Evolutionary conservation across 2,113 vertebrate species (phyloP).

Genomic region (Corythornis cristatus): DNA sequence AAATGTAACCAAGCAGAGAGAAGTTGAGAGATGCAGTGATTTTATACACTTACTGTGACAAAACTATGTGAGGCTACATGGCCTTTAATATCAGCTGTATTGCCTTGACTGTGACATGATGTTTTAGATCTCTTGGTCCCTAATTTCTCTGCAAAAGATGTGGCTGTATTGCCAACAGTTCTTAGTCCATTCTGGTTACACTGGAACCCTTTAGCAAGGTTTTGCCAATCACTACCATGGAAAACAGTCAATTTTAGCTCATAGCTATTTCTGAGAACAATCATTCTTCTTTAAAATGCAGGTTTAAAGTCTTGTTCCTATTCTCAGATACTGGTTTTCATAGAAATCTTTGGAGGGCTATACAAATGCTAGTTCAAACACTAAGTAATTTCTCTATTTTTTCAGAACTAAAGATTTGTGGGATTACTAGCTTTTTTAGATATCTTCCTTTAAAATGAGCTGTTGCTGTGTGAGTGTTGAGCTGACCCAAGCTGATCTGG

Average conservation of each 20-base stretch:
- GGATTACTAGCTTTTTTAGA: background rate
- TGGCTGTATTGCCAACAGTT: background rate
- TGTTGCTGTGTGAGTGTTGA: background rate
- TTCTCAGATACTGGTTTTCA: background rate
- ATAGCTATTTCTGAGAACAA: background rate
- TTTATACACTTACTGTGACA: background rate
- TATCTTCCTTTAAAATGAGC: background rate
- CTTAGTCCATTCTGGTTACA: background rate
- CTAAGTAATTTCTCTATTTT: background rate
- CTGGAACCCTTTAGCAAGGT: background rate
- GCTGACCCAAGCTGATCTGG: background rate
- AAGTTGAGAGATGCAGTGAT: background rate
- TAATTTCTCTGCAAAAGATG: background rate
- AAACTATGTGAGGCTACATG: background rate
- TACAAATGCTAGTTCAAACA: background rate
- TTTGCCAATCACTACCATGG: background rate
- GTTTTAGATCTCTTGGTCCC: background rate
- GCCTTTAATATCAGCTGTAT: background rate
- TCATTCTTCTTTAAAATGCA: background rate
- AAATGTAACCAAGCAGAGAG: background rate
- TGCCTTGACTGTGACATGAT: background rate
- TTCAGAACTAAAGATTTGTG: conserved; percentile 17
- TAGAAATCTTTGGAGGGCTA: background rate
- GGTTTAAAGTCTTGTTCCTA: background rate
- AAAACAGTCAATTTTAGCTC: background rate